Percentiles rank a stretch among this genome's conserved stretches.
phyloP scores from a whole-genome alignment of 2,113 vertebrate species.

The Todiramphus saurophagus region DNA sequence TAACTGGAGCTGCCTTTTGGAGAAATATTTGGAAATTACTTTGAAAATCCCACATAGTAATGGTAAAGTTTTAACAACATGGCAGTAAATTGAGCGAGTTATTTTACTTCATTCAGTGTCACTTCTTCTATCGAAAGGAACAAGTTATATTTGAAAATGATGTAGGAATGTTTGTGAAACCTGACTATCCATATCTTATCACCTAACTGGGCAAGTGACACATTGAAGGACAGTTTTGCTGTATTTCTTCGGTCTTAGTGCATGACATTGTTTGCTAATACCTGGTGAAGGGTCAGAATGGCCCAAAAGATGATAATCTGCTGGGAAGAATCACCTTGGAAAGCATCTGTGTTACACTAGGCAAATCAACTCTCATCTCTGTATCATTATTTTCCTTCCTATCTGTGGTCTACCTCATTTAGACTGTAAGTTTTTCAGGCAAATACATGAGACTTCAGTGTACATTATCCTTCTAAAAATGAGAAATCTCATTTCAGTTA shows the following conservation, averaged over 20 bases:
- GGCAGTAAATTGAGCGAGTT: neutral
- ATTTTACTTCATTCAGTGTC: neutral
- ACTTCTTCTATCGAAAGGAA: neutral
- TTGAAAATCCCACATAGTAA: neutral
- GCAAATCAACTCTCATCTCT: neutral
- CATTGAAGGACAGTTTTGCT: neutral
- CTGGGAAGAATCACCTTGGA: neutral
- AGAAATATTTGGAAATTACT: constrained; percentile 33
- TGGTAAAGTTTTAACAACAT: neutral
- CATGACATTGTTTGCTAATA: neutral
- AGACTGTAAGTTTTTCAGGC: neutral
- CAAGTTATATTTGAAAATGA: neutral
- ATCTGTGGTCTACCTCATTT: neutral
- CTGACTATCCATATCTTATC: neutral
- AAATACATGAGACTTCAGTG: neutral
- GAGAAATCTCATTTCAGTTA: neutral
- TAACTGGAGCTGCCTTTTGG: neutral
- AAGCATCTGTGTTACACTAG: neutral
- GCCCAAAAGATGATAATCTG: neutral
- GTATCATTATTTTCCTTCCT: neutral
- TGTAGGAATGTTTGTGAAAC: neutral
- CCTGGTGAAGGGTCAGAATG: neutral
- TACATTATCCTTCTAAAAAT: neutral
- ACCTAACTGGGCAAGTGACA: neutral
- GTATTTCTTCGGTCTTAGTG: neutral